Base-by-base conservation (phyloP, 2,888 invertebrate genomes). In the Diarsia rubi region DNA sequence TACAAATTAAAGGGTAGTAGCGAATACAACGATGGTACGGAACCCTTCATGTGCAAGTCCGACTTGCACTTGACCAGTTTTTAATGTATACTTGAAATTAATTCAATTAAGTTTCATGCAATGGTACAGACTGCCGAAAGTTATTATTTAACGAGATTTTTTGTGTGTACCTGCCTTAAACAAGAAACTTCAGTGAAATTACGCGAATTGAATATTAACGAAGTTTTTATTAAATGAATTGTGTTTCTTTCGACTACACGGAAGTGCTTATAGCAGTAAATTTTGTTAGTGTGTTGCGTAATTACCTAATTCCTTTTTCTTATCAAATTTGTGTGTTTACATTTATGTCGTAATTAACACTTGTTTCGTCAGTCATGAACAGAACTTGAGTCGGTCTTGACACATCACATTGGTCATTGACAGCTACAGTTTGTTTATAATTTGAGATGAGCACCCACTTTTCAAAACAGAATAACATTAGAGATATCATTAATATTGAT, bases 151-250 rank as follows among this genome's bases (percentile, higher is more conserved):
- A 67, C 42, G 44, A 42, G 16, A n/a, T 77, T 64, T 45, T 49
- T 24, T 71, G 37, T 37, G 37, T 54, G 37, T n/a, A 24, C 52
- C 49, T n/a, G n/a, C n/a, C 73, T 77, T 74, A 69, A 59, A 64
- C 69, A 67, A 67, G 19, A 27, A 68, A 37, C 31, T 19, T n/a
- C 24, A 21, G 6, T 44, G 66, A 49, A 42, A 57, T 60, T 44
- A 74, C 74, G 44, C 19, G 52, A 60, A 64, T 37, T 47, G 73
- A 79, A 84, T 78, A 37, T 21, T 73, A 84, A 82, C 57, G 75
- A 73, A 71, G 68, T 72, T 69, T 42, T 79, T 70, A 49, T 37
- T 31, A 64, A 67, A 79, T 65, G 57, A 74, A 67, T 65, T 73
- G 21, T 75, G 42, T 75, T 73, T 73, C 54, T 63, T 31, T 42